A percentile compares a stretch with the other conserved stretches of the same genome.
phyloP scores from a whole-genome alignment of 1,140 invertebrate species.

The Formica exsecta region DNA sequence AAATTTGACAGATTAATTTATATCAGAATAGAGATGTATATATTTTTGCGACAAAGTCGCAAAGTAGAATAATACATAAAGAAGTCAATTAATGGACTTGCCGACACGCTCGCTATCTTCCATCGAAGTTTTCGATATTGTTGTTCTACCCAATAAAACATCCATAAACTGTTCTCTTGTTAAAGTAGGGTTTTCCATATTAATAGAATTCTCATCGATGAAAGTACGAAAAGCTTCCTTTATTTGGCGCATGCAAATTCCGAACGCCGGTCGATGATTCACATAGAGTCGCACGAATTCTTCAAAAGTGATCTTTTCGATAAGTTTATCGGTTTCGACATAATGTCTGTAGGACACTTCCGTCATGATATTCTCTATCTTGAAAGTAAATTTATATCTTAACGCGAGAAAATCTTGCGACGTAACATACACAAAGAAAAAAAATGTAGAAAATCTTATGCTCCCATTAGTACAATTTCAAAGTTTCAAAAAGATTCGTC shows the following conservation, averaged over 20 bases:
- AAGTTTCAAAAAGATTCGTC: too few species aligned
- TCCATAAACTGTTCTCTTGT: constrained; percentile 70
- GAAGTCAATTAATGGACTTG: background rate
- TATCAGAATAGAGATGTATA: background rate
- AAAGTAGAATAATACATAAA: background rate
- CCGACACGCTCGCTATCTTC: constrained; percentile 27
- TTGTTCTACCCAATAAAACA: constrained; percentile 67
- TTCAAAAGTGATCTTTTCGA: constrained; percentile 89
- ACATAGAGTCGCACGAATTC: constrained; percentile 91
- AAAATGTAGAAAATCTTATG: background rate
- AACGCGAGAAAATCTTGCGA: background rate
- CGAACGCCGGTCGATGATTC: constrained; percentile 90
- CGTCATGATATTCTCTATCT: constrained; percentile 90
- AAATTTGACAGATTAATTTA: constrained; percentile 9
- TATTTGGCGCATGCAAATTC: constrained; percentile 81
- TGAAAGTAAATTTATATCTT: constrained; percentile 43
- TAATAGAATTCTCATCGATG: background rate
- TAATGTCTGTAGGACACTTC: constrained; percentile 89
- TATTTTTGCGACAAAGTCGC: background rate
- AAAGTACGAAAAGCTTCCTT: constrained; percentile 76
- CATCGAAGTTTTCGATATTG: background rate
- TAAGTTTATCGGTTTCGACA: constrained; percentile 85
- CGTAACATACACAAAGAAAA: background rate
- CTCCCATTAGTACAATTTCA: too few species aligned
- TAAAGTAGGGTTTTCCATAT: constrained; percentile 65